Evolutionary conservation across 2,888 invertebrate genomes (phyloP).

Genomic region (Drosophila gaucha): DNA sequence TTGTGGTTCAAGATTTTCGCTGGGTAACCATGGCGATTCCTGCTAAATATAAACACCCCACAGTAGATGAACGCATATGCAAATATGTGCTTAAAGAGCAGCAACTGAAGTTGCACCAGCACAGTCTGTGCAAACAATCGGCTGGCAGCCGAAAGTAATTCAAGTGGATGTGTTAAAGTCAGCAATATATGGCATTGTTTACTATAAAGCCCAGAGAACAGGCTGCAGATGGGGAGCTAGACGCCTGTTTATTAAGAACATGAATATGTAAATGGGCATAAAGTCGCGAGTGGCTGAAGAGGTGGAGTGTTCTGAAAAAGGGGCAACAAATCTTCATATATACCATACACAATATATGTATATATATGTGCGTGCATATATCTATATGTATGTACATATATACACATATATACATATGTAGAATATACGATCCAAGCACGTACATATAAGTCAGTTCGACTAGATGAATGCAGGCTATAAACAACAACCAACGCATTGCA

Average conservation of each 20-base stretch:
- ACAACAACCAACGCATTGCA: constrained; percentile 46
- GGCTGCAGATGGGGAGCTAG: constrained; percentile 4
- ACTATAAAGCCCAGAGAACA: constrained; percentile 37
- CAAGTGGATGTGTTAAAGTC: constrained; percentile 32
- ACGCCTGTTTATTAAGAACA: constrained; percentile 40
- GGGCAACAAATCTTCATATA: constrained; percentile 1
- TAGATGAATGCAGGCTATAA: constrained; percentile 22
- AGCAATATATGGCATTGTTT: constrained; percentile 28
- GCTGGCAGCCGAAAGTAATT: constrained; percentile 13
- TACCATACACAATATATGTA: neutral
- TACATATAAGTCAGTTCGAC: constrained; percentile 14
- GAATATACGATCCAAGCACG: neutral
- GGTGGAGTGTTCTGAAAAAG: constrained; percentile 25
- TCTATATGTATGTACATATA: neutral
- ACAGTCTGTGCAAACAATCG: constrained; percentile 26
- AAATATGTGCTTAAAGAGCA: constrained; percentile 11
- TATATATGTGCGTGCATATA: constrained; percentile 1
- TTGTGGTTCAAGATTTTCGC: constrained; percentile 46
- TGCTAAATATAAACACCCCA: constrained; percentile 27
- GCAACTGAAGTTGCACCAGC: constrained; percentile 6
- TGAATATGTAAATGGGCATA: constrained; percentile 45
- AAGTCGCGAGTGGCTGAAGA: constrained; percentile 34
- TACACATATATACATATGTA: neutral
- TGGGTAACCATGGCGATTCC: constrained; percentile 21
- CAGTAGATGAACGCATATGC: constrained; percentile 10